Evolutionary conservation across 2,888 invertebrate species (phyloP).

Genomic region (Drosophila villosipedis): DNA sequence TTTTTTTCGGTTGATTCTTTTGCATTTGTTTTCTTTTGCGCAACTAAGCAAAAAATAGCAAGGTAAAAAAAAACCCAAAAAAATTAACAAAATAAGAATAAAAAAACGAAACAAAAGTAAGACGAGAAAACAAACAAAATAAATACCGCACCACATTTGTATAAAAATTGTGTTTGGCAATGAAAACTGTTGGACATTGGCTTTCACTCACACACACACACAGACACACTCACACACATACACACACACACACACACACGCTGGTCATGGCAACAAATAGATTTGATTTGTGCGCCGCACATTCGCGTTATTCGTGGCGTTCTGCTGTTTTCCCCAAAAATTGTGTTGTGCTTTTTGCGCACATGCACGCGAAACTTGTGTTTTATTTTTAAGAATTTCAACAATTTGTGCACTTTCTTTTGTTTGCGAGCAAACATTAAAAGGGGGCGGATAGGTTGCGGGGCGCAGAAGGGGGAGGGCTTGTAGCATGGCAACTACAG

Average conservation of each 20-base stretch:
- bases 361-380: constrained; percentile 44
- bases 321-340: constrained; percentile 39
- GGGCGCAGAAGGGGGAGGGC: background rate
- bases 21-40: constrained; percentile 45
- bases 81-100: background rate
- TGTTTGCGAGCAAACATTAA: constrained; percentile 74
- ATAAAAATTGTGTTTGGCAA: constrained; percentile 71
- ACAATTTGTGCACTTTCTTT: constrained; percentile 79
- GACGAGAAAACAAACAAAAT: constrained; percentile 17
- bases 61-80: background rate
- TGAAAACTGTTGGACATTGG: constrained; percentile 67
- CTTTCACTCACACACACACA: constrained; percentile 32
- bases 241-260: background rate
- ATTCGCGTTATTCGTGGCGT: constrained; percentile 57
- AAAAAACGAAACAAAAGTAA: constrained; percentile 1
- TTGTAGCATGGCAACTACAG: constrained; percentile 50
- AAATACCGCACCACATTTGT: constrained; percentile 58
- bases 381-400: constrained; percentile 66
- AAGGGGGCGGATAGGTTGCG: constrained; percentile 3
- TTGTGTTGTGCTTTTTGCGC: constrained; percentile 45
- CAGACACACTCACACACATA: constrained; percentile 1
- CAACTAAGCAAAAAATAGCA: constrained; percentile 48
- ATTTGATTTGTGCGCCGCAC: constrained; percentile 13
- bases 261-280: constrained; percentile 6
- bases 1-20: constrained; percentile 11